Evolutionary conservation across 2,797 vertebrate species (phyloP), one percentile per base, ranked within the genome.

Genomic region (Pelochelys cantorii): DNA sequence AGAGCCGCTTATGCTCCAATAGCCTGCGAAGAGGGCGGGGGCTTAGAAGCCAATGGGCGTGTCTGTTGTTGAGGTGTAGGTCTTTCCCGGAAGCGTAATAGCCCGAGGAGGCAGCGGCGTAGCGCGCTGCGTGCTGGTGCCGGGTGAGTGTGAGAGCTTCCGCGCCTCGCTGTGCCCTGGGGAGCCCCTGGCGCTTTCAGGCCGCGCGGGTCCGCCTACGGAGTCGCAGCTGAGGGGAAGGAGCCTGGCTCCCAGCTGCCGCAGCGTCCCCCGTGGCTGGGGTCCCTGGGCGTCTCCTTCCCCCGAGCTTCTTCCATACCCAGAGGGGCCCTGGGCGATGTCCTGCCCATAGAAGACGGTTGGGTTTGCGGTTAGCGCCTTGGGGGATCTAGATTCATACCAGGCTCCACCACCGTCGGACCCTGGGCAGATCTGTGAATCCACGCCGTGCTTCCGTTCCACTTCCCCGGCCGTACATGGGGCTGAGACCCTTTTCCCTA

Each of bases 31-130:
- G 74, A 8, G 11, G 79, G 79, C 11, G 86, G 74, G 62, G 29
- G 10, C 15, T 3, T 1, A 0, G 7, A 4, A 79, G 81, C 86
- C 88, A 91, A 94, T 95, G 13, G 79, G 89, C 79, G 75, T 23
- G 59, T 71, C 57, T 5, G 81, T 81, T 88, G 68, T 55, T 86
- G 34, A 1, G 65, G 18, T 15, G 13, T 88, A 37, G 31, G 81
- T n/a, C 42, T 22, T 15, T 86, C 4, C 71, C 83, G 94, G 92
- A 93, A 93, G 84, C 12, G n/a, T 22, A 5, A 11, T 15, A 20
- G n/a, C 18, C 10, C 5, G n/a, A 6, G n/a, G 65, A 6, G 5
- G 18, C 4, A 10, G 1, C 20, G n/a, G 5, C 6, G 65, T 71
- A 22, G 34, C 5, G n/a, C 18, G 11, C 4, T 37, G 65, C 17